Conservation (phyloP, 2,888 invertebrate genomes). For the Pasiphila rectangulata region DNA sequence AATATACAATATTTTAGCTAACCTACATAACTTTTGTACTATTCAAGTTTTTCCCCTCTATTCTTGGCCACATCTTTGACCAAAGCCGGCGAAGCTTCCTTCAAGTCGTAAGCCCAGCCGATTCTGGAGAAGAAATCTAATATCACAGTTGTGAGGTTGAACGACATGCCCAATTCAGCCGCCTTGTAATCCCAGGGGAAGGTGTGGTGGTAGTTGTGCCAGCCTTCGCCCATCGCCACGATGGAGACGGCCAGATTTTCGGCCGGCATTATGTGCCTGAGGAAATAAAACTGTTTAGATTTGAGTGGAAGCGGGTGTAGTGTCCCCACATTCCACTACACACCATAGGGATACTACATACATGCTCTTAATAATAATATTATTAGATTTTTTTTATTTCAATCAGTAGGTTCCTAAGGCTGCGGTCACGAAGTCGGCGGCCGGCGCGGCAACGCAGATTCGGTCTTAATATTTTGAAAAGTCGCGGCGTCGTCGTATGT, state of each 20-base stretch:
- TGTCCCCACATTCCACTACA: no score
- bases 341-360: no score
- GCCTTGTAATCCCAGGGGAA: conserved; percentile 97
- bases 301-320: no score
- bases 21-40: not conserved
- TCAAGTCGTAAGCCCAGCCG: conserved; percentile 90
- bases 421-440: no score
- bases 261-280: conserved; percentile 87
- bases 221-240: conserved; percentile 91
- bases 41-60: conserved; percentile 76
- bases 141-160: conserved; percentile 86
- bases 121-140: conserved; percentile 86
- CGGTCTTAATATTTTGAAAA: no score
- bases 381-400: no score
- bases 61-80: conserved; percentile 74
- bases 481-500: no score
- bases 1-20: not conserved
- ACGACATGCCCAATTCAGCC: conserved; percentile 87
- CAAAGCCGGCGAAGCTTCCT: conserved; percentile 81
- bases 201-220: conserved; percentile 97
- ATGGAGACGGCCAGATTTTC: conserved; percentile 88
- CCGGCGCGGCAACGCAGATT: no score
- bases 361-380: no score
- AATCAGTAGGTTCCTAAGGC: no score
- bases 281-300: conserved; percentile 35